phyloP scores from a whole-genome alignment of 2,113 vertebrate species.

The Microtus oregoni region DNA sequence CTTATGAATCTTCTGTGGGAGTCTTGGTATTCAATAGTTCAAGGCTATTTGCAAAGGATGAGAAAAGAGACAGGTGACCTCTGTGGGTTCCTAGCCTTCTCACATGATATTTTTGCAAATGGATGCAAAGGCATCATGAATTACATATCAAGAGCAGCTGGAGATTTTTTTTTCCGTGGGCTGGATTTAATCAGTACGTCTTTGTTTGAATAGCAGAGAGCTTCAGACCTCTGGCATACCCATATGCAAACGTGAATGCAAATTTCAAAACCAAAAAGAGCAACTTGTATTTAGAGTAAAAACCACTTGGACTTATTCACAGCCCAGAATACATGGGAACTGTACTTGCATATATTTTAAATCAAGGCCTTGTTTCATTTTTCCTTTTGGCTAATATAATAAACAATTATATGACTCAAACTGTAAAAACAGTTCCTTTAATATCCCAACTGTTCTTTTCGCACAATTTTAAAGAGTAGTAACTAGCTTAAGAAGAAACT shows the following conservation, averaged over 20 bases:
- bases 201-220: conserved; percentile 54
- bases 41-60: background rate
- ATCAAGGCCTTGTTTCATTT: conserved; percentile 52
- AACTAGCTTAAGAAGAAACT: conserved; percentile 38
- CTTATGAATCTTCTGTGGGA: background rate
- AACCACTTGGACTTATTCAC: conserved; percentile 60
- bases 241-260: conserved; percentile 53
- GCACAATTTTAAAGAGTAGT: conserved; percentile 21
- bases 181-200: conserved; percentile 47
- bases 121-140: conserved; percentile 19
- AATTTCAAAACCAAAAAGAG: conserved; percentile 53
- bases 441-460: conserved; percentile 43
- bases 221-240: conserved; percentile 51
- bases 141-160: conserved; percentile 1
- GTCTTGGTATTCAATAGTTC: conserved; percentile 36
- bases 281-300: conserved; percentile 50
- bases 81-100: background rate
- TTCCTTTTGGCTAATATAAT: conserved; percentile 29
- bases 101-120: conserved; percentile 27
- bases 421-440: conserved; percentile 27
- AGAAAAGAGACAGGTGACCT: background rate
- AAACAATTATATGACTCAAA: conserved; percentile 44
- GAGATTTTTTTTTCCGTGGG: background rate
- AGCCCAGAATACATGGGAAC: conserved; percentile 29
- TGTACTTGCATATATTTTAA: conserved; percentile 42